Evolutionary conservation across 1,140 invertebrate genomes (phyloP), one percentile per base, ranked within the genome.

Genomic region (Drosophila parvula): DNA sequence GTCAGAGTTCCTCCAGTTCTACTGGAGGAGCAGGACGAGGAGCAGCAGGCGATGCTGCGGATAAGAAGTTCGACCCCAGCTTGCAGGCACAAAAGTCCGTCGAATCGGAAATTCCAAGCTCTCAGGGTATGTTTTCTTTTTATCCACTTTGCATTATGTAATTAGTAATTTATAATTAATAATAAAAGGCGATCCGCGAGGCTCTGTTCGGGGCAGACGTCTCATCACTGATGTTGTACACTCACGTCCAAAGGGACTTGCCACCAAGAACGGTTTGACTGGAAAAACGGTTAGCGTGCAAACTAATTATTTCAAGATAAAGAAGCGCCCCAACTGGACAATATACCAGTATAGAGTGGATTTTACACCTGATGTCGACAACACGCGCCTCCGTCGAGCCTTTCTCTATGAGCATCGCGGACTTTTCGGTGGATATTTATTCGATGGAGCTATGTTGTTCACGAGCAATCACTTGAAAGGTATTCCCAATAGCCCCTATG

Each of bases 261-360:
- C 34, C 0, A 74, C 79, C 0, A 92, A 92, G 22, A n/a, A 9
- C 1, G 91, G 91, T 5, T 9, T 1, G 4, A 7, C 53, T 5
- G 91, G 91, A 1, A 64, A 8, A 0, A 76, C 40, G 45, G 60
- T 91, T 7, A 53, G 57, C 0, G 71, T 98, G 0, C 74, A 93
- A 3, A 92, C 96, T 0, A 98, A 98, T 90, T 97, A 97, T 69
- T 98, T 97, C 70, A 93, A 93, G 18, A 74, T 98, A 2, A 27
- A 95, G 3, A 94, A 94, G 3, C 92, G 92, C 1, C 94, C 96
- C 0, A 93, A 96, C 44, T 98, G 96, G 96, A 93, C 94, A 27
- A 92, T 98, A 0, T 96, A 95, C 77, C 96, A 98, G 73, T 98
- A 98, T 86, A 93, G 95, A 53, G 97, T 98, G 0, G 95, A 97